These are phyloP conservation scores for Ornithorhynchus anatinus DNA, from an alignment of 2,113 vertebrate genomes.

Conservation along the genomic window DNA sequence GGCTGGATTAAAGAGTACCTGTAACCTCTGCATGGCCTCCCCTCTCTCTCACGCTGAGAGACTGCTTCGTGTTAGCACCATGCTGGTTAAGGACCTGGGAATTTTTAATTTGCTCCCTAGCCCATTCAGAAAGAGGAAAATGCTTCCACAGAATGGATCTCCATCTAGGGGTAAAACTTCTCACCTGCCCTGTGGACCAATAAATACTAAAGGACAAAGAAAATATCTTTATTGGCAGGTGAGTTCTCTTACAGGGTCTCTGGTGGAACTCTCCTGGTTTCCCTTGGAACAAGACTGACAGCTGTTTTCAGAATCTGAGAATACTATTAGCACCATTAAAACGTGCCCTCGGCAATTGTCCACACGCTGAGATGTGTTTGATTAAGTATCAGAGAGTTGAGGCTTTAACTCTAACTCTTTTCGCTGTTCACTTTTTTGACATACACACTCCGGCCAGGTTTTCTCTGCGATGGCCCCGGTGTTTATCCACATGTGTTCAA, in stretches of 20 bases:
- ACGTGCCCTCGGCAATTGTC: neutral
- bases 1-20: constrained; percentile 79
- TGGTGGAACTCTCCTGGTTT: neutral
- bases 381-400: neutral
- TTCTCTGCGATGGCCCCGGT: neutral
- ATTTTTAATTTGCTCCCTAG: neutral
- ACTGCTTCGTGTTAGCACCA: constrained; percentile 64
- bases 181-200: constrained; percentile 58
- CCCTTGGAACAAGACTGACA: neutral
- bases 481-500: neutral
- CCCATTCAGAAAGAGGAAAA: constrained; percentile 4
- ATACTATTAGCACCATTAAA: neutral
- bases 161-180: constrained; percentile 48
- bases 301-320: neutral
- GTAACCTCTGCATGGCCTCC: constrained; percentile 56
- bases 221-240: too few species aligned
- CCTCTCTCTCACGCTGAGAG: constrained; percentile 70
- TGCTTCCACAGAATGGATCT: neutral
- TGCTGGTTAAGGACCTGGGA: constrained; percentile 34
- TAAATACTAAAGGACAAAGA: too few species aligned
- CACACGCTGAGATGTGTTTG: neutral
- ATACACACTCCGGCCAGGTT: too few species aligned
- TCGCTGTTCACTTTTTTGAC: too few species aligned
- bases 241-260: neutral
- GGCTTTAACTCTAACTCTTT: neutral